A percentile compares a stretch with the other conserved stretches of the same genome.
phyloP scores from a whole-genome alignment of 2,113 vertebrate species.

The Chloropsis cyanopogon region DNA sequence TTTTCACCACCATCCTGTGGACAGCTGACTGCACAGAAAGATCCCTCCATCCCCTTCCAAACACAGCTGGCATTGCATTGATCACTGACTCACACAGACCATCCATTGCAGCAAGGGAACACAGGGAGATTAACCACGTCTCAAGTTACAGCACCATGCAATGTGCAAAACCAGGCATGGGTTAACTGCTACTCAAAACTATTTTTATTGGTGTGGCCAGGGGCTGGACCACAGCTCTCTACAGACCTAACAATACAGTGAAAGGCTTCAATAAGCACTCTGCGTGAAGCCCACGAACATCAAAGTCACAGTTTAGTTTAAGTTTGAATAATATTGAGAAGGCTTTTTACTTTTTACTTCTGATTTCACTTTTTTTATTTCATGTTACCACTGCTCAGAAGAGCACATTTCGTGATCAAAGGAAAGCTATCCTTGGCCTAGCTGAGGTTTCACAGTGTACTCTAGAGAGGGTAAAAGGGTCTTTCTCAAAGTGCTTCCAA shows the following conservation, averaged over 20 bases:
- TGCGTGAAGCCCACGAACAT: background rate
- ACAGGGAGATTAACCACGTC: background rate
- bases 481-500: background rate
- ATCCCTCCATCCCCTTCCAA: background rate
- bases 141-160: background rate
- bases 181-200: background rate
- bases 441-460: background rate
- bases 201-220: background rate
- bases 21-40: background rate
- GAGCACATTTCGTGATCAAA: background rate
- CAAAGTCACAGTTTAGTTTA: background rate
- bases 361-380: slow-evolving; percentile 24
- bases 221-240: background rate
- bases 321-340: background rate
- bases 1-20: background rate
- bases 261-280: background rate
- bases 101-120: background rate
- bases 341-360: background rate
- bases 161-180: background rate
- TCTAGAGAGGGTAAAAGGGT: background rate
- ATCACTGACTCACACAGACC: background rate
- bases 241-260: background rate
- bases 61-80: fast-evolving
- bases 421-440: background rate
- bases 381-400: background rate